Conservation (phyloP, 2,888 invertebrate species). For the Teinopalpus imperialis region DNA sequence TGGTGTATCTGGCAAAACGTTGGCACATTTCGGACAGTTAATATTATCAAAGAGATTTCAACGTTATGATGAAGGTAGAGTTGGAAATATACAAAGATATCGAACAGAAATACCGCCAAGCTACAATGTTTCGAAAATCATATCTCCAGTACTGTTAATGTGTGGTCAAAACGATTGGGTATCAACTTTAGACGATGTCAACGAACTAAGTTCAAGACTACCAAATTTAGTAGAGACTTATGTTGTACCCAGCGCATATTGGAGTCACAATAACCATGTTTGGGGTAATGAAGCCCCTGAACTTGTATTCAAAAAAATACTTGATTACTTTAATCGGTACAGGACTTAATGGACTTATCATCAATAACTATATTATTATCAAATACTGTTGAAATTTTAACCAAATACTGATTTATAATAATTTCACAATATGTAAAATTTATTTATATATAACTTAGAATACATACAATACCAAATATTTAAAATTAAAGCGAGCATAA, state of each 20-base stretch:
- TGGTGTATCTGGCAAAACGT: constrained; percentile 71
- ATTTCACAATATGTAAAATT: too few species aligned
- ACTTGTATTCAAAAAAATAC: constrained; percentile 50
- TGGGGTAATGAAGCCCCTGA: constrained; percentile 55
- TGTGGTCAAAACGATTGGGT: constrained; percentile 83
- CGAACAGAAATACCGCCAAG: constrained; percentile 52
- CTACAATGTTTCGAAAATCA: constrained; percentile 56
- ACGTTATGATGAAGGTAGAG: constrained; percentile 59
- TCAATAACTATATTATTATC: too few species aligned
- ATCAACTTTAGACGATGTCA: constrained; percentile 80
- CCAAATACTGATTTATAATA: constrained; percentile 15
- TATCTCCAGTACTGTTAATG: constrained; percentile 61
- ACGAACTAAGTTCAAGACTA: constrained; percentile 73
- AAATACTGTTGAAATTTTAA: too few species aligned
- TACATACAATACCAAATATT: too few species aligned
- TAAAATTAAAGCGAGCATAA: too few species aligned
- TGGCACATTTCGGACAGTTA: constrained; percentile 80
- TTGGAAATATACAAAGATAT: constrained; percentile 56
- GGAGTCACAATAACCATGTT: constrained; percentile 69
- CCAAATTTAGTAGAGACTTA: constrained; percentile 82
- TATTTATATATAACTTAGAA: too few species aligned
- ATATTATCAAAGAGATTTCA: constrained; percentile 53
- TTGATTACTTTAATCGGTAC: constrained; percentile 47
- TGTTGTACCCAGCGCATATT: constrained; percentile 75
- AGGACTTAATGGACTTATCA: constrained; percentile 27